A percentile compares a stretch with the other conserved stretches of the same genome.
These are phyloP conservation scores for Lepas anatifera DNA, from an alignment of 2,888 invertebrate genomes.

Conservation along the genomic window DNA sequence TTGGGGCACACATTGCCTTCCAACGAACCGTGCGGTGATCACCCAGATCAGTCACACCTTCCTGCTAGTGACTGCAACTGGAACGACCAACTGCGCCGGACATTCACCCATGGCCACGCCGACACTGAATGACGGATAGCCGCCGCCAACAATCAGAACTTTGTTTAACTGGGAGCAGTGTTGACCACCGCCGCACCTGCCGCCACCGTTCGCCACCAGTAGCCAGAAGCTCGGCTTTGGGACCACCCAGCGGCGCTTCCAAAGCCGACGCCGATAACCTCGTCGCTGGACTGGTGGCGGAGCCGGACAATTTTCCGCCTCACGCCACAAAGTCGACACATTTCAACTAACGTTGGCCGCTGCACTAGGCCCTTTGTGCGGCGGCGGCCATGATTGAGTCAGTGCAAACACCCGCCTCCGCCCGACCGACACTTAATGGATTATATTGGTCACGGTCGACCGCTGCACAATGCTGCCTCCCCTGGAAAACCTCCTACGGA, in stretches of 20 bases:
- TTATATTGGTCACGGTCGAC: neutral
- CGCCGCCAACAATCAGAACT: no score
- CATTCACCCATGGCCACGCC: no score
- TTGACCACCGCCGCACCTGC: neutral
- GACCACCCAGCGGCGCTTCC: neutral
- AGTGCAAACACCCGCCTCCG: neutral
- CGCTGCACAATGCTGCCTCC: neutral
- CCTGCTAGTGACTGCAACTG: neutral
- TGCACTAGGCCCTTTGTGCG: neutral
- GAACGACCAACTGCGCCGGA: neutral
- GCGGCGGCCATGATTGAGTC: neutral
- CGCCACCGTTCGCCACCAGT: neutral
- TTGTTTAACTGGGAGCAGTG: neutral
- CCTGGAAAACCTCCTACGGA: no score
- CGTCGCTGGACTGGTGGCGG: no score
- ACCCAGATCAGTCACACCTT: neutral
- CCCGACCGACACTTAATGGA: conserved; percentile 3
- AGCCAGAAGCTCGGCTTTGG: neutral
- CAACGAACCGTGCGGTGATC: no score
- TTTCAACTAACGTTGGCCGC: neutral
- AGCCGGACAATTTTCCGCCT: neutral
- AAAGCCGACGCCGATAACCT: neutral
- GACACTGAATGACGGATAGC: no score
- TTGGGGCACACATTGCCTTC: no score
- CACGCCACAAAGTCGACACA: neutral